Percentiles rank a stretch among this genome's conserved stretches.
Evolutionary conservation across 2,797 vertebrate species (phyloP).

Genomic region (Danio tinwini): DNA sequence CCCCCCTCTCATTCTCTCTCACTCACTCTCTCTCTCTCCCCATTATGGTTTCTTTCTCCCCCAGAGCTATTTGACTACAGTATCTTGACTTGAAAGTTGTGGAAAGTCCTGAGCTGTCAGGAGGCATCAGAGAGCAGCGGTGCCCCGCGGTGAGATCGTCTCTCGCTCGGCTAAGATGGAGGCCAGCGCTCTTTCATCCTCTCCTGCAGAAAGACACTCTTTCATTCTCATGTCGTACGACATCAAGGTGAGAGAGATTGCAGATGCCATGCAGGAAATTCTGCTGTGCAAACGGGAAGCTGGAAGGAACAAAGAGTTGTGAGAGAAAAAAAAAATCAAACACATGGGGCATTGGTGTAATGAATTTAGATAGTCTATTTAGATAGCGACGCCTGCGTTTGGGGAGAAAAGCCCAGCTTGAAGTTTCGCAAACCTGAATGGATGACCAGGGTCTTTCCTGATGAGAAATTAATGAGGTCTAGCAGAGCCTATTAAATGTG

Average conservation of each 20-base stretch:
- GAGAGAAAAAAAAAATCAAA: conserved; percentile 40
- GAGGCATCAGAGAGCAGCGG: conserved; percentile 57
- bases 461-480: conserved; percentile 57
- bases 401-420: conserved; percentile 31
- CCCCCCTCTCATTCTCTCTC: conserved; percentile 33
- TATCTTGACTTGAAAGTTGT: conserved; percentile 65
- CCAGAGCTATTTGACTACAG: conserved; percentile 64
- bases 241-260: conserved; percentile 60
- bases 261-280: conserved; percentile 33
- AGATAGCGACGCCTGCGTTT: conserved; percentile 46
- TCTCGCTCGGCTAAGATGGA: conserved; percentile 56
- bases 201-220: conserved; percentile 58
- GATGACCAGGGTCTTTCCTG: conserved; percentile 46
- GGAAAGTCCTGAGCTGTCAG: conserved; percentile 65
- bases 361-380: conserved; percentile 49
- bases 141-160: conserved; percentile 60
- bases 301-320: conserved; percentile 35
- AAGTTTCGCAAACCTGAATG: conserved; percentile 49
- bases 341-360: conserved; percentile 26
- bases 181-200: conserved; percentile 63
- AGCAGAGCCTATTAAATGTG: conserved; percentile 52
- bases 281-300: conserved; percentile 46
- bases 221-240: conserved; percentile 60
- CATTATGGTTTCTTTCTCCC: conserved; percentile 54
- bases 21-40: conserved; percentile 18